Evolutionary conservation across 2,113 vertebrate genomes (phyloP), one percentile per base, ranked within the genome.

Genomic region (Xiphophorus hellerii): DNA sequence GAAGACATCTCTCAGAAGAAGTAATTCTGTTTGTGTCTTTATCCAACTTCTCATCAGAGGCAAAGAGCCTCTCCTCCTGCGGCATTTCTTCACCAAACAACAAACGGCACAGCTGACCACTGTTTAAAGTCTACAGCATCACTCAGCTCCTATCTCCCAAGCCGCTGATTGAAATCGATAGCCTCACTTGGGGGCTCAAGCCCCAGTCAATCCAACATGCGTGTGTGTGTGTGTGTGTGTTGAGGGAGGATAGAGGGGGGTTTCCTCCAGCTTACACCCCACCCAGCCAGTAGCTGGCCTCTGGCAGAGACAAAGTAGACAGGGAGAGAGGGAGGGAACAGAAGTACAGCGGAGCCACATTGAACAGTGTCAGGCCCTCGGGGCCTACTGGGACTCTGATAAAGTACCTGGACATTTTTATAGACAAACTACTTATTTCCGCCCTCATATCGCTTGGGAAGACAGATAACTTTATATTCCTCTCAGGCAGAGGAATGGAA

Each of bases 381-480:
- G 89, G 91, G 86, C 89, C 93, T 87, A 90, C 90, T 92, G 91
- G 93, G 93, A 93, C 76, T 65, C 92, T 94, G 93, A 94, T 94
- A 94, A 95, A 95, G 92, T 91, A 95, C 93, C 90, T 93, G 92
- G 89, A 94, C 93, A 93, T 93, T 95, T 95, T 95, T 95, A 94
- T 94, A 95, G 94, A 94, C 94, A 94, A 94, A 94, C 93, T 94
- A 94, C 94, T 94, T 95, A 93, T 94, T 95, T 93, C 93, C 84
- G 78, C 93, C 91, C 90, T 92, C 92, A 89, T 92, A 92, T 93
- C 90, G 80, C 92, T 92, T 84, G 86, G 93, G 86, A 93, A 93
- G 91, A 94, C 93, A 92, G 94, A 95, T 95, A 94, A 94, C 92
- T 95, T 94, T 94, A 92, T 94, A 94, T 95, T 94, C 92, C 92